Evolutionary conservation across 2,888 invertebrate species (phyloP).

Genomic region (Drosophila infuscata): DNA sequence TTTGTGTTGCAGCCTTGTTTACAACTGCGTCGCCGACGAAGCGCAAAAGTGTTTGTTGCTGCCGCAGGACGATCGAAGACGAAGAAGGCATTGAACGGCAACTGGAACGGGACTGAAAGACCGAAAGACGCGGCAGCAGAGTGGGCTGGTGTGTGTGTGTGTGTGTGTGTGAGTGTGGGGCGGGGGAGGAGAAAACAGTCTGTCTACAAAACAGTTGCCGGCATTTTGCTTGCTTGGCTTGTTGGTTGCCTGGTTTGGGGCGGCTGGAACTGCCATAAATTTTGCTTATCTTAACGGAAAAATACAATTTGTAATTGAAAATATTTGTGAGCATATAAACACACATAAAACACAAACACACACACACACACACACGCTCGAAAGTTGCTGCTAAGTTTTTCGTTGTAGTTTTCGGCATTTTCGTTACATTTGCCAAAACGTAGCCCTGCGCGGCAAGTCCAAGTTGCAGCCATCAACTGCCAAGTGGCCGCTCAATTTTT

Average conservation of each 20-base stretch:
- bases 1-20: conserved; percentile 60
- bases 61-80: conserved; percentile 66
- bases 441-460: conserved; percentile 7
- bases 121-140: neutral
- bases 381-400: conserved; percentile 59
- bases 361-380: neutral
- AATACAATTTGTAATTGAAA: conserved; percentile 81
- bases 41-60: conserved; percentile 78
- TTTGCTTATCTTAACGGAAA: conserved; percentile 79
- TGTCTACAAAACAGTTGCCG: conserved; percentile 34
- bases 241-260: neutral
- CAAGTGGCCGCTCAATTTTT: conserved; percentile 53
- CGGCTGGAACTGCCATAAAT: conserved; percentile 71
- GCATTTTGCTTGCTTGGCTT: conserved; percentile 13
- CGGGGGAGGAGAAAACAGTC: neutral
- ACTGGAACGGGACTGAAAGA: conserved; percentile 7
- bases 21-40: conserved; percentile 75
- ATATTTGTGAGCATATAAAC: conserved; percentile 65
- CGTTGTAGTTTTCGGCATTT: conserved; percentile 24
- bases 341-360: conserved; percentile 24
- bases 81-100: conserved; percentile 16
- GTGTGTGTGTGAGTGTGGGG: neutral
- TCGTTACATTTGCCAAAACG: conserved; percentile 17
- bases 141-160: no score
- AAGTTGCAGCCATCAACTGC: conserved; percentile 5